Percentiles rank a stretch among this genome's conserved stretches.
Conservation (phyloP, 2,113 vertebrate species). For the Psettodes erumei region DNA sequence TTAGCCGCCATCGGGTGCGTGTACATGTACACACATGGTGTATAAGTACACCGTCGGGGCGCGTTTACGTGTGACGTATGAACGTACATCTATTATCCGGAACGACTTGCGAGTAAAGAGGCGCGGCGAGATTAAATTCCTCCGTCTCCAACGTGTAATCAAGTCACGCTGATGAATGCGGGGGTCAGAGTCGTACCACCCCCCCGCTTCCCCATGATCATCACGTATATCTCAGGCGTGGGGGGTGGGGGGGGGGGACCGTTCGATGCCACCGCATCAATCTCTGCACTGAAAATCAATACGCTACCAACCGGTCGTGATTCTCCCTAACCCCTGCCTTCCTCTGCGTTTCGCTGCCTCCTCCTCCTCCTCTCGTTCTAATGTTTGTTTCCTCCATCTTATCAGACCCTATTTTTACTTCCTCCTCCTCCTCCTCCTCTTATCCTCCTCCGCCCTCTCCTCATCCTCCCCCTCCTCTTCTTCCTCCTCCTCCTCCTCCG, state of each 20-base stretch:
- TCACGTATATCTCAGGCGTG: constrained; percentile 33
- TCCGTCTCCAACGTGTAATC: constrained; percentile 29
- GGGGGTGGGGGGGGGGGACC: background rate
- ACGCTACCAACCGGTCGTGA: constrained; percentile 39
- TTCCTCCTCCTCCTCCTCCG: constrained; percentile 29
- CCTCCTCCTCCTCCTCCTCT: constrained; percentile 43
- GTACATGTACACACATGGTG: background rate
- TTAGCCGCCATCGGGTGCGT: background rate
- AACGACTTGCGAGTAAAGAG: constrained; percentile 4
- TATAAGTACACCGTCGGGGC: background rate
- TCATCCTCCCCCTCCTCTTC: constrained; percentile 39
- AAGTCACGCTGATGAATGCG: constrained; percentile 33
- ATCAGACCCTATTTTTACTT: constrained; percentile 67
- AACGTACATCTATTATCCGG: background rate
- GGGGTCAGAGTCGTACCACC: background rate
- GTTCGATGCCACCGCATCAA: constrained; percentile 53
- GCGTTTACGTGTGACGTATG: constrained; percentile 28
- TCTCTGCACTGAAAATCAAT: constrained; percentile 67
- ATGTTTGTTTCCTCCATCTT: constrained; percentile 50
- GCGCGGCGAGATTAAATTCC: constrained; percentile 15
- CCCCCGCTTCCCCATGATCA: constrained; percentile 27
- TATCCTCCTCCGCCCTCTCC: constrained; percentile 39
- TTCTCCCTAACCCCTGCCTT: constrained; percentile 49
- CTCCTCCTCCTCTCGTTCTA: constrained; percentile 18
- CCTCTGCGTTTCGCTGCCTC: constrained; percentile 9